phyloP scores from a whole-genome alignment of 2,797 vertebrate genomes.

The Chromobotia macracanthus region DNA sequence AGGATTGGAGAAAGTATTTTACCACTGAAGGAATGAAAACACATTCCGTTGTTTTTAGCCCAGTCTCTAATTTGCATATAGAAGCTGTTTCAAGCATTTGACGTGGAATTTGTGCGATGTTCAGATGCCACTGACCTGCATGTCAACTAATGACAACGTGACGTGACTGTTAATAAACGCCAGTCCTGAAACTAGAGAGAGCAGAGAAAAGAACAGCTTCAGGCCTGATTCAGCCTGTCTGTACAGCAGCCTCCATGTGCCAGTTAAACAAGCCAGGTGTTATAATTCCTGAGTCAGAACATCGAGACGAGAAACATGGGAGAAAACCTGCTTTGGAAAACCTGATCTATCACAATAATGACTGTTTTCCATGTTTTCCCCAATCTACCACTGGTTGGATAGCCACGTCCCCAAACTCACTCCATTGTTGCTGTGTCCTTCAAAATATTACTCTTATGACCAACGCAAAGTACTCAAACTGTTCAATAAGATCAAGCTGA shows the following conservation, averaged over 20 bases:
- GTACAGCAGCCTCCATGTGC: conserved; percentile 10
- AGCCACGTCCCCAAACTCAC: too few species aligned
- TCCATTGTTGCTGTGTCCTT: too few species aligned
- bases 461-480: too few species aligned
- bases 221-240: conserved; percentile 24
- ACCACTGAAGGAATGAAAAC: neutral
- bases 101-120: neutral
- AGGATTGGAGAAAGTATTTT: neutral
- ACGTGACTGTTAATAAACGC: neutral
- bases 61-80: neutral
- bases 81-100: neutral
- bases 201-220: neutral
- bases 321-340: conserved; percentile 6
- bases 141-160: neutral
- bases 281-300: neutral
- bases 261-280: neutral
- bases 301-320: neutral
- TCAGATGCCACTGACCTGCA: neutral
- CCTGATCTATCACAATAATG: neutral
- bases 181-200: neutral
- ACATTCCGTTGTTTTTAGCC: neutral
- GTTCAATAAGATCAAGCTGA: too few species aligned
- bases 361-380: too few species aligned
- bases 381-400: too few species aligned
- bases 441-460: too few species aligned